phyloP scores from a whole-genome alignment of 2,113 vertebrate species.

The Prunella himalayana region DNA sequence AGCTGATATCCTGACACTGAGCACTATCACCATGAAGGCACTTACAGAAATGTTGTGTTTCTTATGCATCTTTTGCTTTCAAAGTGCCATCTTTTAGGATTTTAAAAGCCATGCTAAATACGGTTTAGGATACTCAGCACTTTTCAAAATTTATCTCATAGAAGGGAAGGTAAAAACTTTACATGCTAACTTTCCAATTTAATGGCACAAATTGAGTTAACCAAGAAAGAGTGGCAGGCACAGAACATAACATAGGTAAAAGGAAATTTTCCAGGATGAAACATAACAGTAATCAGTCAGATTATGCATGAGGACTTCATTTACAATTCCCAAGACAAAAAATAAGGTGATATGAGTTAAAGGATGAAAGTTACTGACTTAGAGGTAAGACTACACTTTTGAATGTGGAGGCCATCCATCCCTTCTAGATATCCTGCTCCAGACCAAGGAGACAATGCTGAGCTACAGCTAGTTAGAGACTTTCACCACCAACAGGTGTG shows the following conservation, averaged over 20 bases:
- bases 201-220: not conserved
- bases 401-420: not conserved
- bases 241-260: not conserved
- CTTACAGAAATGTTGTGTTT: not conserved
- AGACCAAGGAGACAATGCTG: not conserved
- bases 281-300: not conserved
- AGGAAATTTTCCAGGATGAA: not conserved
- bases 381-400: not conserved
- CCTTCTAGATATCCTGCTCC: not conserved
- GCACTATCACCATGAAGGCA: not conserved
- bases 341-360: not conserved
- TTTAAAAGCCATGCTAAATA: not conserved
- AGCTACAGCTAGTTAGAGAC: not conserved
- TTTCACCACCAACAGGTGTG: not conserved
- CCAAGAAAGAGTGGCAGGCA: not conserved
- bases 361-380: not conserved
- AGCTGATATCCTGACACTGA: not conserved
- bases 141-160: not conserved
- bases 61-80: not conserved
- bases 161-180: not conserved
- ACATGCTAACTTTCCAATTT: not conserved
- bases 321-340: not conserved
- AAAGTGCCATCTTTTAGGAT: not conserved
- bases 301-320: not conserved
- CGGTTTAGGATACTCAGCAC: not conserved